phyloP scores from a whole-genome alignment of 2,888 invertebrate species.

The Tenthredo mesomela region DNA sequence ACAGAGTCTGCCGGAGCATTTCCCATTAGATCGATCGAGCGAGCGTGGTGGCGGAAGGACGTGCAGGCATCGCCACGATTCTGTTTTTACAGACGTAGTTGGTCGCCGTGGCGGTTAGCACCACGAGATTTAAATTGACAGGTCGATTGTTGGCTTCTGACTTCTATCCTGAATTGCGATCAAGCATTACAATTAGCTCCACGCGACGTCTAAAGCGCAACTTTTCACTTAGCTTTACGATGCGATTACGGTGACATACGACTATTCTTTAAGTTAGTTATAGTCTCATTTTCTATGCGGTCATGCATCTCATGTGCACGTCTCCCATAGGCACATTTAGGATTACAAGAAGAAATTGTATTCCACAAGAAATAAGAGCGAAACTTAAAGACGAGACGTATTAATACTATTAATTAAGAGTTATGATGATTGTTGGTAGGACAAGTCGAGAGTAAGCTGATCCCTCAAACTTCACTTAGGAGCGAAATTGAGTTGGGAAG shows the following conservation, averaged over 20 bases:
- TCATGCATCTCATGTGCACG: neutral
- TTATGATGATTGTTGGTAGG: neutral
- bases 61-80: slow-evolving; percentile 55
- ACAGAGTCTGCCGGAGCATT: slow-evolving; percentile 28
- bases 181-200: slow-evolving; percentile 52
- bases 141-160: slow-evolving; percentile 67
- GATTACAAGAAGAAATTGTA: neutral
- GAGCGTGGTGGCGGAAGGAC: slow-evolving; percentile 13
- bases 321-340: neutral
- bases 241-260: slow-evolving; percentile 35
- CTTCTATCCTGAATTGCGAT: slow-evolving; percentile 54
- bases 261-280: slow-evolving; percentile 25
- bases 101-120: slow-evolving; percentile 49
- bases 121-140: slow-evolving; percentile 63
- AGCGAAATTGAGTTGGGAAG: slow-evolving; percentile 14
- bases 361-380: neutral
- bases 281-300: slow-evolving; percentile 20
- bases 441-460: neutral
- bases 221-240: slow-evolving; percentile 21
- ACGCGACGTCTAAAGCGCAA: slow-evolving; percentile 12
- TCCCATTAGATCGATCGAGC: slow-evolving; percentile 38
- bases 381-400: neutral
- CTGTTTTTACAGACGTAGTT: slow-evolving; percentile 53
- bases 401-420: neutral
- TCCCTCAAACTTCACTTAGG: neutral